Evolutionary conservation across 2,113 vertebrate genomes (phyloP), one percentile per base, ranked within the genome.

Genomic region (Garra rufa): DNA sequence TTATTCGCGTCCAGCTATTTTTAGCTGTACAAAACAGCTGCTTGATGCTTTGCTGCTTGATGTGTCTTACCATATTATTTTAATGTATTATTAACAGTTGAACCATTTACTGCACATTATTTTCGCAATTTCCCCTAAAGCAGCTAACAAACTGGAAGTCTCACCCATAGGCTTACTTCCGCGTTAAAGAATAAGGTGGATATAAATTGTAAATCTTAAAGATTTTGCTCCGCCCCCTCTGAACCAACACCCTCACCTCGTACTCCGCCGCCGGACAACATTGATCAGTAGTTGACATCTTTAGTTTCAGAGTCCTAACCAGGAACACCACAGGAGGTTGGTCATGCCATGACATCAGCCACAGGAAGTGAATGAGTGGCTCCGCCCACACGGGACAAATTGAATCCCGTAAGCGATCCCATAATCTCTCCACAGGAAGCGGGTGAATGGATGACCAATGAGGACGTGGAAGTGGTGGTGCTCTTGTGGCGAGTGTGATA

Each of bases 311-410:
- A 80, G 67, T 48, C 13, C 14, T 13, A 17, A 48, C 24, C 52
- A 75, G 48, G 79, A n/a, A 85, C 77, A 85, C 19, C 89, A 87
- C 90, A 69, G 75, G 73, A 84, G 55, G 75, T 70, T 55, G 52
- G 83, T 34, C 50, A n/a, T 85, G 88, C 86, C 55, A 86, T 88
- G 85, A 90, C 90, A 88, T 87, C 85, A 83, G 88, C 88, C 88
- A 69, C 48, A 82, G 85, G 67, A 88, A 76, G 85, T 80, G 79
- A 63, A 83, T 57, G 80, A 69, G 83, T 1, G 52, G 76, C 30
- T 75, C 48, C 34, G 0, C 46, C 26, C 11, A 52, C 28, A 17
- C 2, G 1, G 21, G 71, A 48, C 2, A 21, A 55, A 71, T 13
- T 34, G n/a, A 26, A 73, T 83, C 34, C 80, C 88, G 88, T 57